A percentile compares a stretch with the other conserved stretches of the same genome.
Conservation (phyloP, 2,888 invertebrate species). For the Muschampia plurimacula region DNA sequence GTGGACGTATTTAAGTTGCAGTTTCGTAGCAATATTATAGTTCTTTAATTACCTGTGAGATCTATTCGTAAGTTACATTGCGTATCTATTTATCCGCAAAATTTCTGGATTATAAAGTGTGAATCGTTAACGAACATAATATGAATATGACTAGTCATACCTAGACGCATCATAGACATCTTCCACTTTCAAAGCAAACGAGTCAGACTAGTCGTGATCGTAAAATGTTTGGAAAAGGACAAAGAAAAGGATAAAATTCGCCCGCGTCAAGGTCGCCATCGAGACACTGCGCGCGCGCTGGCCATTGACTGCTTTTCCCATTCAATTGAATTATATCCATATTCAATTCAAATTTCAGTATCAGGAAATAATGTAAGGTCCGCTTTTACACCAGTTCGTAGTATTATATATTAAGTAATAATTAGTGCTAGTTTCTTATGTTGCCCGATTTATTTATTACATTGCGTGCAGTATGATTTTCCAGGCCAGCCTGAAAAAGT, state of each 20-base stretch:
- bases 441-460: too few relatives aligned
- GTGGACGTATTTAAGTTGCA: too few relatives aligned
- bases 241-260: slow-evolving; percentile 26
- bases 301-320: slow-evolving; percentile 24
- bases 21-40: too few relatives aligned
- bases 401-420: neutral
- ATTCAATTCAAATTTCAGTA: neutral
- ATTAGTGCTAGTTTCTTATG: too few relatives aligned
- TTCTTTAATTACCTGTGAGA: too few relatives aligned
- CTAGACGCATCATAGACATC: slow-evolving; percentile 16
- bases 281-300: slow-evolving; percentile 10
- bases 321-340: slow-evolving; percentile 16
- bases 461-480: too few relatives aligned
- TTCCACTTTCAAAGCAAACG: slow-evolving; percentile 19
- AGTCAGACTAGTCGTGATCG: slow-evolving; percentile 18
- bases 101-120: too few relatives aligned
- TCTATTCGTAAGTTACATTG: too few relatives aligned
- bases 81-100: too few relatives aligned
- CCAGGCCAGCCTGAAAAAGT: too few relatives aligned
- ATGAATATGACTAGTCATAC: neutral
- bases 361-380: neutral
- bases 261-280: slow-evolving; percentile 33
- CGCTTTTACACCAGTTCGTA: neutral
- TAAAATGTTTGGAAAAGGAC: slow-evolving; percentile 14
- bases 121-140: neutral